Percentiles rank a stretch among this genome's conserved stretches.
Evolutionary conservation across 2,113 vertebrate genomes (phyloP).

Genomic region (Oryzias curvinotus): DNA sequence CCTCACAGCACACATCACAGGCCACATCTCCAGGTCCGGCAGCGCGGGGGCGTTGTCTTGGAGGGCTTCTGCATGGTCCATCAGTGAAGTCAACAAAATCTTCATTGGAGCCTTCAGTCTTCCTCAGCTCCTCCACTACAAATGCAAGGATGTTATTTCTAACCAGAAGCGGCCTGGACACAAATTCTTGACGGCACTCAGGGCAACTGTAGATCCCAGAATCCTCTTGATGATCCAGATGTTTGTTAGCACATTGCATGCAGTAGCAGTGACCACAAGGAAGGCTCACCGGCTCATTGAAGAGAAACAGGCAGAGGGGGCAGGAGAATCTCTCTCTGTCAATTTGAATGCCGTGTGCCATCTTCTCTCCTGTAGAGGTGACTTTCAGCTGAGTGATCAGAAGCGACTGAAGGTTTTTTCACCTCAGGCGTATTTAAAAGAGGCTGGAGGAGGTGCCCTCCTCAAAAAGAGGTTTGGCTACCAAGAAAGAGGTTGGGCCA

Average conservation of each 20-base stretch:
- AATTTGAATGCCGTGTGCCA: slow-evolving; percentile 30
- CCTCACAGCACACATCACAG: slow-evolving; percentile 21
- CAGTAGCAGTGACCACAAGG: slow-evolving; percentile 84
- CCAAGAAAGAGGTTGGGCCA: background rate
- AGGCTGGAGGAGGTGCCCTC: background rate
- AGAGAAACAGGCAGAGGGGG: slow-evolving; percentile 72
- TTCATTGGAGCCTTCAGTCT: background rate
- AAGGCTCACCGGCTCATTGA: slow-evolving; percentile 70
- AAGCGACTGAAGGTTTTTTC: background rate
- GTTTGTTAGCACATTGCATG: slow-evolving; percentile 65
- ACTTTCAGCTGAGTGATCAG: background rate
- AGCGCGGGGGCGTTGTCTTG: background rate
- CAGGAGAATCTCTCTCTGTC: slow-evolving; percentile 16
- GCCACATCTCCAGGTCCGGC: slow-evolving; percentile 19
- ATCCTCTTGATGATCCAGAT: slow-evolving; percentile 24
- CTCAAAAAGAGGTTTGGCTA: slow-evolving; percentile 6
- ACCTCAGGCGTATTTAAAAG: background rate
- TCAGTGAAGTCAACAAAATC: too few species aligned
- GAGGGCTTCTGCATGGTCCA: too few species aligned
- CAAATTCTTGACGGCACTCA: slow-evolving; percentile 27
- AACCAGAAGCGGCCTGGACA: slow-evolving; percentile 42
- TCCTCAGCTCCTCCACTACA: slow-evolving; percentile 27
- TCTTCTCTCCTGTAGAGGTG: background rate
- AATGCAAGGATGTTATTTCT: slow-evolving; percentile 8
- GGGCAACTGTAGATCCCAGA: slow-evolving; percentile 65